Evolutionary conservation across 2,797 vertebrate genomes (phyloP).

Genomic region (Pipistrellus kuhlii): DNA sequence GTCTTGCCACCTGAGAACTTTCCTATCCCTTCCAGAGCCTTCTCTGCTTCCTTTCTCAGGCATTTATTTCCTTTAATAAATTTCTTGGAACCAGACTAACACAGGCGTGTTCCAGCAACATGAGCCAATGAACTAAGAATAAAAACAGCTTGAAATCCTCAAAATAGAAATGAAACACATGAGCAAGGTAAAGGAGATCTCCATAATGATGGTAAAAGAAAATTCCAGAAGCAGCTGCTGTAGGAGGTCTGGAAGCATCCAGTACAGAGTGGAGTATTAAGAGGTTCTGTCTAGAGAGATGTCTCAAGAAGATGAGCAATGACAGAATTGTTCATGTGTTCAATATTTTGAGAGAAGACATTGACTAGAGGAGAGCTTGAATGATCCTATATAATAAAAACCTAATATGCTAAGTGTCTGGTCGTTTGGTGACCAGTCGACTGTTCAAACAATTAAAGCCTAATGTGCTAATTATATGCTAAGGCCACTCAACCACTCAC

Average conservation of each 20-base stretch:
- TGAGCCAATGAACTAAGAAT: background rate
- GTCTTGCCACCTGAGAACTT: background rate
- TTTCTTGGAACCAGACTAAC: background rate
- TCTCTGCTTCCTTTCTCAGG: accelerated
- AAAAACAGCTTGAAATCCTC: background rate
- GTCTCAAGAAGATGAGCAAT: background rate
- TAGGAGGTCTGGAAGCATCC: background rate
- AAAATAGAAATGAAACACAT: background rate
- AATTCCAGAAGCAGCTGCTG: background rate
- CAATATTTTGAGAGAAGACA: background rate
- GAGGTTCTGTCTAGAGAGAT: background rate
- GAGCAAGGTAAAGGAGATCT: background rate
- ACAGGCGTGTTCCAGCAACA: background rate
- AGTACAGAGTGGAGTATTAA: background rate
- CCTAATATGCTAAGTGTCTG: no score
- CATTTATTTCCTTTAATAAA: background rate
- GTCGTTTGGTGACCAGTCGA: no score
- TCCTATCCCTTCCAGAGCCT: accelerated
- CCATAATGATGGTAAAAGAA: background rate
- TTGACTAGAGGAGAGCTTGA: background rate
- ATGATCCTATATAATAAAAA: no score
- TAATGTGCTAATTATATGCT: no score
- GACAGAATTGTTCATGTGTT: background rate
- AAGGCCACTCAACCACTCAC: no score
- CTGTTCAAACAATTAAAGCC: no score